Conservation (phyloP, 2,888 invertebrate genomes). For the Eledona agricola region DNA sequence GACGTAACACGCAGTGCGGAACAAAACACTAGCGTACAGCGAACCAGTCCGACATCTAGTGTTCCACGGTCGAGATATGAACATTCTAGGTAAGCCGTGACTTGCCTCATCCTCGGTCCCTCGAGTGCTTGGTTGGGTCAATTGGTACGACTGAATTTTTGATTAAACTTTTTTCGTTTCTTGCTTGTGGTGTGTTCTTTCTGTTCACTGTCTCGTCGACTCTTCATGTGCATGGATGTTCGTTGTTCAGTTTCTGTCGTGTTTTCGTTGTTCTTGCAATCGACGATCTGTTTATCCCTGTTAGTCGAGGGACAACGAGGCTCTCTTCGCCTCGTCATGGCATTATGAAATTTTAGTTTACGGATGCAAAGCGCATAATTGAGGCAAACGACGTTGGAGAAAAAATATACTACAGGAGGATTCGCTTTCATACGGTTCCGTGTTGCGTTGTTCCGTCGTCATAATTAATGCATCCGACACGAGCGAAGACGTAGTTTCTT, state of each 20-base stretch:
- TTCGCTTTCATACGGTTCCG: constrained; percentile 1
- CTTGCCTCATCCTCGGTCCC: constrained; percentile 47
- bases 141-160: constrained; percentile 58
- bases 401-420: no score
- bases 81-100: constrained; percentile 63
- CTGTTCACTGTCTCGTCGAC: constrained; percentile 20
- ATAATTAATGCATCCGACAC: neutral
- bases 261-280: constrained; percentile 8
- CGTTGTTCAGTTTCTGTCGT: neutral
- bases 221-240: constrained; percentile 42
- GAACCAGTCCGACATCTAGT: constrained; percentile 63
- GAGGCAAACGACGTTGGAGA: no score
- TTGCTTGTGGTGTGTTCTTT: constrained; percentile 45
- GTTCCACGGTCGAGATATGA: constrained; percentile 63
- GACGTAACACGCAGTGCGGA: constrained; percentile 63
- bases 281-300: neutral
- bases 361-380: no score
- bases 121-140: constrained; percentile 53
- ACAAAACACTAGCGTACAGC: constrained; percentile 60
- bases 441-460: neutral
- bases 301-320: no score
- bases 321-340: no score
- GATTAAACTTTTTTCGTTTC: constrained; percentile 49
- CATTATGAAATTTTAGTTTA: no score
- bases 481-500: neutral